A percentile compares a stretch with the other conserved stretches of the same genome.
These are phyloP conservation scores for Coelinius sp. DNA, from an alignment of 2,888 invertebrate species.

Conservation along the genomic window DNA sequence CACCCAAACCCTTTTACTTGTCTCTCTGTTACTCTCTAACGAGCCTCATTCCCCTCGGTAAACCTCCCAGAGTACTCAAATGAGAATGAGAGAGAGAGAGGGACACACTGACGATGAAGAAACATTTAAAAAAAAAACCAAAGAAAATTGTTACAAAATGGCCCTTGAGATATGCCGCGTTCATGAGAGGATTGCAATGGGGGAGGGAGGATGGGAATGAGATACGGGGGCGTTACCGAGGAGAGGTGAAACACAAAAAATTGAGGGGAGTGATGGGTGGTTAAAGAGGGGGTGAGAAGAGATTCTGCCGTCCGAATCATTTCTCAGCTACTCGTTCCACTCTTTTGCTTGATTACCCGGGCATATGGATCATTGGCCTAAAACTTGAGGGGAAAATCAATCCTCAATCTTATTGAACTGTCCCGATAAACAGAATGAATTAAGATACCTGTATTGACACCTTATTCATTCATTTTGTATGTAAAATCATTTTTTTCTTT, in stretches of 20 bases:
- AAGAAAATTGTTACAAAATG: slow-evolving; percentile 64
- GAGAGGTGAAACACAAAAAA: slow-evolving; percentile 7
- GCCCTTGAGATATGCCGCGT: slow-evolving; percentile 59
- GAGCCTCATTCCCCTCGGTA: slow-evolving; percentile 36
- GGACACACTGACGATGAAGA: slow-evolving; percentile 7
- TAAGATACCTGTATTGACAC: not conserved
- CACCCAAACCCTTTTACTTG: slow-evolving; percentile 42
- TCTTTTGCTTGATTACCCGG: slow-evolving; percentile 35
- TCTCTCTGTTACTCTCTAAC: slow-evolving; percentile 49
- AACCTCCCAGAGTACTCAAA: slow-evolving; percentile 6
- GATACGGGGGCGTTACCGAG: slow-evolving; percentile 33
- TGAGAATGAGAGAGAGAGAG: slow-evolving; percentile 17
- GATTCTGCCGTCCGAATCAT: slow-evolving; percentile 52
- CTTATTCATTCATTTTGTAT: not conserved
- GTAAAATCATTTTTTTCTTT: not conserved
- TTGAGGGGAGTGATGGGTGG: not conserved
- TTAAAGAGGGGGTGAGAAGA: slow-evolving; percentile 42
- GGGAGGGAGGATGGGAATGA: slow-evolving; percentile 39
- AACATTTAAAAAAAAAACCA: slow-evolving; percentile 36
- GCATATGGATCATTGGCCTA: slow-evolving; percentile 3
- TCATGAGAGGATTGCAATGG: slow-evolving; percentile 34
- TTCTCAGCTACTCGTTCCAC: slow-evolving; percentile 46
- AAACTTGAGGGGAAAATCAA: slow-evolving; percentile 2
- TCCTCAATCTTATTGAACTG: not conserved
- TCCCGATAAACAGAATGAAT: no score